phyloP scores from a whole-genome alignment of 2,113 vertebrate genomes.

The Pomatostomus ruficeps region DNA sequence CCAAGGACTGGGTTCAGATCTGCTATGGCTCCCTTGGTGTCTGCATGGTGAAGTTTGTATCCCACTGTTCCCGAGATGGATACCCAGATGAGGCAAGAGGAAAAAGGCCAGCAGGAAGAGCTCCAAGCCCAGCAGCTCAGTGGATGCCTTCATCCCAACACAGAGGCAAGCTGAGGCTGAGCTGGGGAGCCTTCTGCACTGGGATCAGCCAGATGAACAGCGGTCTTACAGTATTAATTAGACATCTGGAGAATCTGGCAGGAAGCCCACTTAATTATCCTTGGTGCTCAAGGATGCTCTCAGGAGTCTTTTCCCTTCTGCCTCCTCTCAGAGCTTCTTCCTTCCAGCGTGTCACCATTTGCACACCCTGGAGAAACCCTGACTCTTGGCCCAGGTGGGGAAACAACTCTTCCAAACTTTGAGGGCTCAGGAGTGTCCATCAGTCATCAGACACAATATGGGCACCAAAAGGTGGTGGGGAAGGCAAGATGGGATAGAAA shows the following conservation, averaged over 20 bases:
- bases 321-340: not conserved
- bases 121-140: not conserved
- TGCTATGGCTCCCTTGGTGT: not conserved
- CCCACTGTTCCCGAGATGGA: not conserved
- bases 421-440: not conserved
- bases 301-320: not conserved
- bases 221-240: conserved; percentile 27
- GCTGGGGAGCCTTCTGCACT: not conserved
- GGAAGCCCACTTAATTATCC: conserved; percentile 12
- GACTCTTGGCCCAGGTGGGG: not conserved
- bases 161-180: not conserved
- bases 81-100: not conserved
- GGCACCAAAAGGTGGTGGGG: not conserved
- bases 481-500: not conserved
- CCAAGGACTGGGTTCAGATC: not conserved
- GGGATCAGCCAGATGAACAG: not conserved
- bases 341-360: not conserved
- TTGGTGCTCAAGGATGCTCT: not conserved
- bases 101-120: not conserved
- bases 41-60: not conserved
- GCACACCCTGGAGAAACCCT: not conserved
- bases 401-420: not conserved
- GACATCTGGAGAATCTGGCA: conserved; percentile 44
- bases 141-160: not conserved
- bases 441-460: not conserved